These are phyloP conservation scores for Eulemur rubriventer DNA, from an alignment of 2,797 vertebrate species.

Conservation along the genomic window DNA sequence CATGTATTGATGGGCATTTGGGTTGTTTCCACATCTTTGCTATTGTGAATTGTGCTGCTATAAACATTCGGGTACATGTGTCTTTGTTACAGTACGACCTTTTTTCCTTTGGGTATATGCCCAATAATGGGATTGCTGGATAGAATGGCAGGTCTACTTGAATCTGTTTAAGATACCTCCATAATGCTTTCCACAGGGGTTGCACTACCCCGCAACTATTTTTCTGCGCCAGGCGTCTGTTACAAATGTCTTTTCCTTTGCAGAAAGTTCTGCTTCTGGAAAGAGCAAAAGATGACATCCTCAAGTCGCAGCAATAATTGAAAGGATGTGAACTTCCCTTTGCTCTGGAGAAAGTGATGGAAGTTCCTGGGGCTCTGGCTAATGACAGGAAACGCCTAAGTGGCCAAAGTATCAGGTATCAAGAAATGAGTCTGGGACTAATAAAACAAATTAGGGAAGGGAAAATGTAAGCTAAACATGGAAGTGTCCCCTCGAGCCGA, in stretches of 20 bases:
- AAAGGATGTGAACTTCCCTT: not conserved
- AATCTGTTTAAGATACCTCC: too few relatives aligned
- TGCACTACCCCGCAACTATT: fast-evolving
- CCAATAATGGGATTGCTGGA: too few relatives aligned
- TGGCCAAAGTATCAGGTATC: constrained; percentile 6
- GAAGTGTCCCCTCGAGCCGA: not conserved
- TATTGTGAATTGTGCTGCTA: too few relatives aligned
- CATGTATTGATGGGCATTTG: too few relatives aligned
- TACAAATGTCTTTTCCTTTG: not conserved
- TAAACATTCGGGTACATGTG: too few relatives aligned
- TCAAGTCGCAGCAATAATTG: not conserved
- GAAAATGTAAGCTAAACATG: not conserved
- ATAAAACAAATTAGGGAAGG: constrained; percentile 5
- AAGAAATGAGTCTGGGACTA: constrained; percentile 7
- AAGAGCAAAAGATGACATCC: not conserved
- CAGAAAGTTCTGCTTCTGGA: not conserved
- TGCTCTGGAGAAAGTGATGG: not conserved
- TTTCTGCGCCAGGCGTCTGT: not conserved
- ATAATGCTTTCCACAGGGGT: too few relatives aligned
- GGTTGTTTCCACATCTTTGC: too few relatives aligned
- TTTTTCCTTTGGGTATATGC: too few relatives aligned
- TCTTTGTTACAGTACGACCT: too few relatives aligned
- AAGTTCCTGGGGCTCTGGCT: not conserved
- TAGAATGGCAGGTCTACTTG: too few relatives aligned
- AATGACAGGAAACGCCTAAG: constrained; percentile 31